Percentiles rank a stretch among this genome's conserved stretches.
Conservation (phyloP, 2,113 vertebrate genomes). For the Ramphastos sulfuratus region DNA sequence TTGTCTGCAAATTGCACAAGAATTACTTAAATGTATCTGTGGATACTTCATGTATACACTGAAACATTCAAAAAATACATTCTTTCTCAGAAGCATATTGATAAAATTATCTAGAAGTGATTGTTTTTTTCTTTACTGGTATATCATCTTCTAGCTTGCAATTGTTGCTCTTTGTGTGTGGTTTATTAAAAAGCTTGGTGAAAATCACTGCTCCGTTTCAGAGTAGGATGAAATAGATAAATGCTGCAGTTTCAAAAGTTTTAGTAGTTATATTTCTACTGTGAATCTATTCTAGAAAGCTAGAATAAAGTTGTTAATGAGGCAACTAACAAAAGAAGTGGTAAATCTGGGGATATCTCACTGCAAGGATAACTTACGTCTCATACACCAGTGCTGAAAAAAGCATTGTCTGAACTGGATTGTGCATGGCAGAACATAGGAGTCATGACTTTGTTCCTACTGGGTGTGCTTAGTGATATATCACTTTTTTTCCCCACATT, state of each 20-base stretch:
- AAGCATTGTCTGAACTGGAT: not conserved
- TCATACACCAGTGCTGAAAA: not conserved
- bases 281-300: not conserved
- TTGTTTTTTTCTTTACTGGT: not conserved
- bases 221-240: not conserved
- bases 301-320: not conserved
- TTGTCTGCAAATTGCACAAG: not conserved
- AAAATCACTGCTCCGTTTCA: not conserved
- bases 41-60: not conserved
- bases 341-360: not conserved
- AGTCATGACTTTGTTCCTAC: not conserved
- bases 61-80: not conserved
- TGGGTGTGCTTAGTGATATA: not conserved
- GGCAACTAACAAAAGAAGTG: not conserved
- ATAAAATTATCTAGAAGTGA: not conserved
- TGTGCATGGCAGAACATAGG: not conserved
- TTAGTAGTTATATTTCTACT: not conserved
- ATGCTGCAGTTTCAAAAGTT: not conserved
- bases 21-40: not conserved
- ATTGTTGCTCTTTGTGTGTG: not conserved
- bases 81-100: not conserved
- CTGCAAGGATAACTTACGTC: not conserved
- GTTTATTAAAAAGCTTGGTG: not conserved
- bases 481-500: not conserved
- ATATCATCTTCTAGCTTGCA: not conserved